These are phyloP conservation scores for Dicerorhinus sumatrensis DNA, from an alignment of 2,113 vertebrate genomes.

Conservation along the genomic window DNA sequence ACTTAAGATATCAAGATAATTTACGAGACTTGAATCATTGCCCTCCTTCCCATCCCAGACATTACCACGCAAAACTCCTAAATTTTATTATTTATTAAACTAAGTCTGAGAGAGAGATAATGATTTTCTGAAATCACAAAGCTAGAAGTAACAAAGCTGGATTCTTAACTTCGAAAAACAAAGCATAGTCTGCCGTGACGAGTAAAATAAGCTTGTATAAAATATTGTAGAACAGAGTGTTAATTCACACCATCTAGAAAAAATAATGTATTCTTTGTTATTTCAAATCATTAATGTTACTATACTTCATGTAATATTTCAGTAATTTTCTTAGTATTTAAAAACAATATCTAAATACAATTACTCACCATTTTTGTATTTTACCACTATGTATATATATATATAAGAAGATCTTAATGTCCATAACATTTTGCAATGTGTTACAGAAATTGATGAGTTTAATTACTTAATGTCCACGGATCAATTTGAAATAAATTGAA, in stretches of 20 bases:
- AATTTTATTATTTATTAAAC: not conserved
- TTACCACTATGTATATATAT: not conserved
- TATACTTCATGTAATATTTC: constrained; percentile 47
- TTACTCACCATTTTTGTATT: not conserved
- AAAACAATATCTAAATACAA: constrained; percentile 39
- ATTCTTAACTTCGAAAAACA: not conserved
- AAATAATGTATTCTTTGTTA: not conserved
- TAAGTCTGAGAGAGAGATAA: not conserved
- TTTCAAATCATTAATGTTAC: constrained; percentile 22
- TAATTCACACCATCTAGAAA: constrained; percentile 2
- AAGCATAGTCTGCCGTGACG: not conserved
- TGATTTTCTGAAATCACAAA: not conserved
- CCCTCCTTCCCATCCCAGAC: not conserved
- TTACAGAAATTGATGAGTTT: constrained; percentile 63
- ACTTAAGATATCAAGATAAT: not conserved
- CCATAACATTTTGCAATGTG: constrained; percentile 69
- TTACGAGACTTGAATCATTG: not conserved
- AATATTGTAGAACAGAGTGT: not conserved
- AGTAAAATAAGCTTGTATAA: constrained; percentile 24
- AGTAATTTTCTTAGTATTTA: constrained; percentile 50
- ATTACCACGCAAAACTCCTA: not conserved
- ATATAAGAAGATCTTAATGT: constrained; percentile 54
- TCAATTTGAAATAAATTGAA: constrained; percentile 68
- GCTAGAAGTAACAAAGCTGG: not conserved
- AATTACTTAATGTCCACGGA: constrained; percentile 67